Percentiles rank a stretch among this genome's conserved stretches.
phyloP scores from a whole-genome alignment of 2,113 vertebrate species.

The Sinocyclocheilus anophthalmus region DNA sequence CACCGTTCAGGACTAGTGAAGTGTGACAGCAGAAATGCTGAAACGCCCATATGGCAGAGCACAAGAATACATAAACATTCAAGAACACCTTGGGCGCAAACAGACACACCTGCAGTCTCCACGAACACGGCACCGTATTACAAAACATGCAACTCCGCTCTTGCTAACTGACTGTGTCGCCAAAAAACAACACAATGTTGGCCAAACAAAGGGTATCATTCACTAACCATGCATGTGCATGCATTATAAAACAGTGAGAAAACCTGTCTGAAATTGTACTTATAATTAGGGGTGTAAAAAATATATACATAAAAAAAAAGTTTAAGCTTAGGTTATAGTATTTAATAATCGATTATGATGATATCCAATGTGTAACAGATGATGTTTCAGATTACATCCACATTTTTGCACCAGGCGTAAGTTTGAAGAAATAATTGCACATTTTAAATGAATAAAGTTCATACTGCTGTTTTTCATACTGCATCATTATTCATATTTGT shows the following conservation, averaged over 20 bases:
- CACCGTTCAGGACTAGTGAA: constrained; percentile 44
- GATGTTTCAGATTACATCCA: neutral
- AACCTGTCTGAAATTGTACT: neutral
- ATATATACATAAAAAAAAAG: neutral
- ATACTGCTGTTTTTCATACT: neutral
- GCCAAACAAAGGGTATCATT: neutral
- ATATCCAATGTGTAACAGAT: neutral
- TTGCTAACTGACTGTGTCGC: neutral
- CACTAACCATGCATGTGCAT: neutral
- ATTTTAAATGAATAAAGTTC: neutral
- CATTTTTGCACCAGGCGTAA: neutral
- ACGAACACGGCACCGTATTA: neutral
- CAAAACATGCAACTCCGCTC: neutral
- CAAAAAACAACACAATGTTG: neutral
- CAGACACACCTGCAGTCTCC: constrained; percentile 7
- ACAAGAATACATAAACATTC: constrained; percentile 47
- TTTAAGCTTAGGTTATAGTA: neutral
- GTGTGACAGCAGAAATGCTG: constrained; percentile 48
- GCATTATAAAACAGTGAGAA: neutral
- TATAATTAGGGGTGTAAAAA: neutral
- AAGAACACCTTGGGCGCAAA: constrained; percentile 23
- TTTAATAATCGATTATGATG: neutral
- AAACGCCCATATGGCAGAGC: constrained; percentile 36
- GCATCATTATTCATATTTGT: neutral
- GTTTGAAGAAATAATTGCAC: neutral